Evolutionary conservation across 2,888 invertebrate species (phyloP).

Genomic region (Alsophila aescularia): DNA sequence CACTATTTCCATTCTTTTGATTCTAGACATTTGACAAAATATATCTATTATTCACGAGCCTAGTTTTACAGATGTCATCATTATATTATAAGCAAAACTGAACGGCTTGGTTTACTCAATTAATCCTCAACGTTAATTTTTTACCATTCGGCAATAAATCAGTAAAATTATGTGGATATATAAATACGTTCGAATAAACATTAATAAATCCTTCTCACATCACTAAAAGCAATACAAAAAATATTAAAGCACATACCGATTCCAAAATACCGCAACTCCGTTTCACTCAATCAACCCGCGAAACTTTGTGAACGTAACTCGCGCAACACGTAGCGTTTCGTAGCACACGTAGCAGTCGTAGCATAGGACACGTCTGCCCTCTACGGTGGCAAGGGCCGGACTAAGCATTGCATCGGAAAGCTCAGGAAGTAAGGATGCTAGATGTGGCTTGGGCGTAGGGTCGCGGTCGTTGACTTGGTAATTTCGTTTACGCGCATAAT

Average conservation of each 20-base stretch:
- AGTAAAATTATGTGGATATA: too few relatives aligned
- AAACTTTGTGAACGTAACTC: constrained; percentile 12
- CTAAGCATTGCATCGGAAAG: constrained; percentile 18
- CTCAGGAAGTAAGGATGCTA: constrained; percentile 10
- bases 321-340: constrained; percentile 15
- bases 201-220: too few relatives aligned
- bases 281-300: constrained; percentile 17
- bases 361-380: constrained; percentile 13
- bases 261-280: constrained; percentile 8
- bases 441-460: constrained; percentile 6
- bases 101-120: too few relatives aligned
- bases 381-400: constrained; percentile 16
- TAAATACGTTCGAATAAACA: too few relatives aligned
- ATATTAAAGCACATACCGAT: constrained; percentile 17
- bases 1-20: too few relatives aligned
- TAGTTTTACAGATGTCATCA: too few relatives aligned
- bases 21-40: too few relatives aligned
- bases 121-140: too few relatives aligned
- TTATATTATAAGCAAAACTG: too few relatives aligned
- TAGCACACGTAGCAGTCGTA: neutral
- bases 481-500: constrained; percentile 11
- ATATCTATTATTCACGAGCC: too few relatives aligned
- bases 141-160: too few relatives aligned
- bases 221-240: neutral
- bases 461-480: constrained; percentile 19